phyloP scores from a whole-genome alignment of 2,888 invertebrate species.

The Crocallis elinguaria region DNA sequence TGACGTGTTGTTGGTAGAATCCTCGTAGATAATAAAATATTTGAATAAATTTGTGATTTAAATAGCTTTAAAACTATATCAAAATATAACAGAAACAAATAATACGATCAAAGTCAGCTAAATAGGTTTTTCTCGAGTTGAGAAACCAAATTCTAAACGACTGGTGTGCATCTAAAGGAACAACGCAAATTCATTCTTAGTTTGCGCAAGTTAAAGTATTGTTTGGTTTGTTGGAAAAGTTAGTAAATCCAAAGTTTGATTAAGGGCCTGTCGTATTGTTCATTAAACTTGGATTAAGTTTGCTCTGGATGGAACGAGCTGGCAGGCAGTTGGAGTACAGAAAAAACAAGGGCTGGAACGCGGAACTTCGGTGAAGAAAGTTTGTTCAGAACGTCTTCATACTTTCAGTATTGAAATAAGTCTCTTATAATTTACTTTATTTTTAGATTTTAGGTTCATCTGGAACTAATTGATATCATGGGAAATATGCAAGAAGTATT shows the following conservation, averaged over 20 bases:
- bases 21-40: no score
- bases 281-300: constrained; percentile 86
- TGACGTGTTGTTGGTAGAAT: no score
- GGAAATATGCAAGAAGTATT: no score
- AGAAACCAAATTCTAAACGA: constrained; percentile 41
- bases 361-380: constrained; percentile 62
- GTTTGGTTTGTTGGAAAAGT: constrained; percentile 45
- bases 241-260: constrained; percentile 83
- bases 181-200: constrained; percentile 44
- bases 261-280: constrained; percentile 85
- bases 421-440: not conserved
- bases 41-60: constrained; percentile 40
- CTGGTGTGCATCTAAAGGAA: constrained; percentile 33
- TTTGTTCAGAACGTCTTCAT: constrained; percentile 63
- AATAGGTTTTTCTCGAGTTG: constrained; percentile 78
- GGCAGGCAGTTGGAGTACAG: constrained; percentile 81
- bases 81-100: constrained; percentile 77
- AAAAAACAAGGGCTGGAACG: constrained; percentile 65
- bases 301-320: constrained; percentile 83
- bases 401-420: constrained; percentile 22
- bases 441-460: not conserved
- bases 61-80: constrained; percentile 48
- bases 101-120: constrained; percentile 80
- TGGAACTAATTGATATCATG: not conserved
- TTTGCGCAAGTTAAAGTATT: constrained; percentile 41